Percentiles rank a stretch among this genome's conserved stretches.
These are phyloP conservation scores for Oryctes rhinoceros DNA, from an alignment of 1,140 invertebrate genomes.

Conservation along the genomic window DNA sequence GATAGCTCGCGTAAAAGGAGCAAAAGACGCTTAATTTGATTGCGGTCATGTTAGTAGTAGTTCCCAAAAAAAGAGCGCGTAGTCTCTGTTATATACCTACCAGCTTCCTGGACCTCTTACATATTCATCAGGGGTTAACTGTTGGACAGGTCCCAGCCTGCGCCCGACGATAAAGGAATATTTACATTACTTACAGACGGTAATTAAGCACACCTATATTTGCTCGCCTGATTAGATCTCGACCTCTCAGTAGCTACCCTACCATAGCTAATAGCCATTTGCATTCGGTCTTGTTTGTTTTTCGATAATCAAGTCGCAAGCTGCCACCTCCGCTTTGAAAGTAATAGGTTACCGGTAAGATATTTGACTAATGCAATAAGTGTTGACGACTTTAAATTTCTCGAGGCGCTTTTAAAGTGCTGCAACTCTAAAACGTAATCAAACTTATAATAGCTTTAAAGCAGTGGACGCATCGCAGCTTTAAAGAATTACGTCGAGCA, in stretches of 20 bases:
- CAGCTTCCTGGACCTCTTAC: slow-evolving; percentile 49
- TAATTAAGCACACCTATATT: slow-evolving; percentile 62
- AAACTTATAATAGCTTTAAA: neutral
- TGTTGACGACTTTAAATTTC: neutral
- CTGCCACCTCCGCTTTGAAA: neutral
- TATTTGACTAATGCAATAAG: too few species aligned
- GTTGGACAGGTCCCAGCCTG: slow-evolving; percentile 56
- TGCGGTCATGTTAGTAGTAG: slow-evolving; percentile 38
- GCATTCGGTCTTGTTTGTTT: slow-evolving; percentile 12
- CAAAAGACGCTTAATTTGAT: slow-evolving; percentile 36
- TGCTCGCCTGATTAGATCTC: slow-evolving; percentile 58
- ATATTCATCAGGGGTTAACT: slow-evolving; percentile 60
- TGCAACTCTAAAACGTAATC: neutral
- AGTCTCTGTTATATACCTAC: slow-evolving; percentile 1
- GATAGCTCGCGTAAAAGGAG: neutral
- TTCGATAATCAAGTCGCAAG: slow-evolving; percentile 23
- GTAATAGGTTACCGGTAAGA: neutral
- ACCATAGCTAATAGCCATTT: slow-evolving; percentile 3
- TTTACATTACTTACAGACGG: slow-evolving; percentile 60
- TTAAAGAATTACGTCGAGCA: neutral
- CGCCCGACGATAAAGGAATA: slow-evolving; percentile 59
- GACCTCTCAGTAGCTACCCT: slow-evolving; percentile 45
- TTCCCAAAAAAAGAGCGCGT: slow-evolving; percentile 27
- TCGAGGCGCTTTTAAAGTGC: neutral
- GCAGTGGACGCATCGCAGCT: neutral